A percentile compares a stretch with the other conserved stretches of the same genome.
Evolutionary conservation across 1,140 invertebrate species (phyloP).

Genomic region (Drosophila tristis): DNA sequence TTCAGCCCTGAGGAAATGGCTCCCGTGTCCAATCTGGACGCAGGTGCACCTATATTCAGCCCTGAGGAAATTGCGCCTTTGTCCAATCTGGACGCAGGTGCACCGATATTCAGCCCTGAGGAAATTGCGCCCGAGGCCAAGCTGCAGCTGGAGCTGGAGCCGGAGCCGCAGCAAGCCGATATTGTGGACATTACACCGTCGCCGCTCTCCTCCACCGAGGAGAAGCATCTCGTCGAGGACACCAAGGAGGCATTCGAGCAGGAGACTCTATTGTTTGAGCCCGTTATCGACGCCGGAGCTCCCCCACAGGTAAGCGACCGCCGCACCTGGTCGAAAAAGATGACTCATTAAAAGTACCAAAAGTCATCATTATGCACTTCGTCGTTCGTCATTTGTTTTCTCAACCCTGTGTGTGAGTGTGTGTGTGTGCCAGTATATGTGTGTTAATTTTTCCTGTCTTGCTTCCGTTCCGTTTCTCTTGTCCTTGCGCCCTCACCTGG

Average conservation of each 20-base stretch:
- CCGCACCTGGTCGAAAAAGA: not conserved
- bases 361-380: slow-evolving; percentile 50
- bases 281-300: slow-evolving; percentile 41
- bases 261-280: slow-evolving; percentile 42
- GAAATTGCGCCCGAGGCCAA: slow-evolving; percentile 36
- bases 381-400: slow-evolving; percentile 34
- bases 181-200: slow-evolving; percentile 71
- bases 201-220: slow-evolving; percentile 71
- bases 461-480: slow-evolving; percentile 36
- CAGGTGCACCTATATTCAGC: not conserved
- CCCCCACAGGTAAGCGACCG: slow-evolving; percentile 59
- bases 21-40: slow-evolving; percentile 56
- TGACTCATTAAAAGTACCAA: slow-evolving; percentile 19
- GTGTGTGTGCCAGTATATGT: not conserved
- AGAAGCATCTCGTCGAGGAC: slow-evolving; percentile 76
- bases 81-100: slow-evolving; percentile 43
- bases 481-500: slow-evolving; percentile 54
- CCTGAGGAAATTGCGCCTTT: slow-evolving; percentile 18
- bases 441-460: slow-evolving; percentile 46
- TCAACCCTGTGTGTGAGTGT: slow-evolving; percentile 15
- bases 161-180: slow-evolving; percentile 55
- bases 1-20: slow-evolving; percentile 8
- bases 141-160: slow-evolving; percentile 44
- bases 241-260: slow-evolving; percentile 61
- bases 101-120: slow-evolving; percentile 2